Conservation (phyloP, 2,113 vertebrate genomes). For the Tricholaema leucomelas region DNA sequence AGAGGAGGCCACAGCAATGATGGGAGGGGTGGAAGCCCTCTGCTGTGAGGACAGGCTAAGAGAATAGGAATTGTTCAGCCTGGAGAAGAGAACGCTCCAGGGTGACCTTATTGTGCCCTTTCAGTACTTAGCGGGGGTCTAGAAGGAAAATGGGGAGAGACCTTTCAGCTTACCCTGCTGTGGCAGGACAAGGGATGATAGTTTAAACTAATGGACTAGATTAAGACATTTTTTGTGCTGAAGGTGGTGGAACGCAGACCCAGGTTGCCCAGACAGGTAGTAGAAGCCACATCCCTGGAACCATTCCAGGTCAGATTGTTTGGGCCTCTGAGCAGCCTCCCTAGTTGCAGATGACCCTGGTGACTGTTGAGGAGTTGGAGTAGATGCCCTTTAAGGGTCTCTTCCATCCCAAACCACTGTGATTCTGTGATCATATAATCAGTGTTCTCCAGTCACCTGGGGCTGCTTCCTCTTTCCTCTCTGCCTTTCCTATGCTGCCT, state of each 20-base stretch:
- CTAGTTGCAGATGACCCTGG: neutral
- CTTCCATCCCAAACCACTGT: neutral
- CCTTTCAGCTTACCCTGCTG: neutral
- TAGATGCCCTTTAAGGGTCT: neutral
- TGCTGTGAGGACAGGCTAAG: neutral
- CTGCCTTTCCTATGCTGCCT: neutral
- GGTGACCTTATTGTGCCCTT: neutral
- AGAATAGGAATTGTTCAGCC: neutral
- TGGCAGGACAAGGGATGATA: neutral
- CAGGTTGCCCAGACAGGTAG: neutral
- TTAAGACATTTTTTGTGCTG: neutral
- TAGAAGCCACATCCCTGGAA: neutral
- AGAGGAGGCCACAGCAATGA: neutral
- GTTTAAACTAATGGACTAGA: neutral
- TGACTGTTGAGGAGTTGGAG: neutral
- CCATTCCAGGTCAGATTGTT: neutral
- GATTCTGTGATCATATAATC: neutral
- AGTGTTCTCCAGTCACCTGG: rapidly evolving
- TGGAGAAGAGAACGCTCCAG: neutral
- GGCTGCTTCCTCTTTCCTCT: neutral
- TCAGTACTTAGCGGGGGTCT: neutral
- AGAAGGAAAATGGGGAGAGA: neutral
- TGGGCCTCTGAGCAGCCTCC: neutral
- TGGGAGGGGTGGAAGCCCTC: neutral
- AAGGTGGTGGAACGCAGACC: neutral